Percentiles rank a stretch among this genome's conserved stretches.
Conservation (phyloP, 2,888 invertebrate species). For the Meandrusa payeni region DNA sequence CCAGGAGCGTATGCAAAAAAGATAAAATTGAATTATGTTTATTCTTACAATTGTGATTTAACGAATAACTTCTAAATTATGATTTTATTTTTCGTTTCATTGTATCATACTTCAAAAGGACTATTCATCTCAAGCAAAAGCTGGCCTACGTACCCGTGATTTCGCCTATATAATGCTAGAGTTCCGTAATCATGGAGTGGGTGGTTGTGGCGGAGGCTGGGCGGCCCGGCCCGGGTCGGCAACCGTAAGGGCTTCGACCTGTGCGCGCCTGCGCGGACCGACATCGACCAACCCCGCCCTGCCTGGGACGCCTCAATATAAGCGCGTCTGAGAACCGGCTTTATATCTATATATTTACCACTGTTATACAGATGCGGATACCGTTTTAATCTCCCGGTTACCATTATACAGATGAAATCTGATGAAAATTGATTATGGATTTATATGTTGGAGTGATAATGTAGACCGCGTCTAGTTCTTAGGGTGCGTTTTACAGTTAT, state of each 20-base stretch:
- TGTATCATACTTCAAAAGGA: no score
- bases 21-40: no score
- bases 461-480: no score
- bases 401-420: no score
- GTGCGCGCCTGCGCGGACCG: slow-evolving; percentile 66
- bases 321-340: slow-evolving; percentile 27
- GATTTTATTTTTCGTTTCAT: no score
- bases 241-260: slow-evolving; percentile 74
- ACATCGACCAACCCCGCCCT: slow-evolving; percentile 52
- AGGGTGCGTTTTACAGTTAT: no score
- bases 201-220: slow-evolving; percentile 8
- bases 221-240: slow-evolving; percentile 63
- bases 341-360: slow-evolving; percentile 18
- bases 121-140: no score
- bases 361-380: slow-evolving; percentile 13
- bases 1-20: no score
- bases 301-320: slow-evolving; percentile 30
- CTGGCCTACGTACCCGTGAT: neutral
- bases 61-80: no score
- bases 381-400: slow-evolving; percentile 12
- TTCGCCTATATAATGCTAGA: slow-evolving; percentile 27
- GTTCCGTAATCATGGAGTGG: slow-evolving; percentile 38
- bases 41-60: no score
- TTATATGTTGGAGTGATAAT: no score
- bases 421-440: neutral